phyloP scores from a whole-genome alignment of 2,888 invertebrate species.

The Perizoma affinitatum region DNA sequence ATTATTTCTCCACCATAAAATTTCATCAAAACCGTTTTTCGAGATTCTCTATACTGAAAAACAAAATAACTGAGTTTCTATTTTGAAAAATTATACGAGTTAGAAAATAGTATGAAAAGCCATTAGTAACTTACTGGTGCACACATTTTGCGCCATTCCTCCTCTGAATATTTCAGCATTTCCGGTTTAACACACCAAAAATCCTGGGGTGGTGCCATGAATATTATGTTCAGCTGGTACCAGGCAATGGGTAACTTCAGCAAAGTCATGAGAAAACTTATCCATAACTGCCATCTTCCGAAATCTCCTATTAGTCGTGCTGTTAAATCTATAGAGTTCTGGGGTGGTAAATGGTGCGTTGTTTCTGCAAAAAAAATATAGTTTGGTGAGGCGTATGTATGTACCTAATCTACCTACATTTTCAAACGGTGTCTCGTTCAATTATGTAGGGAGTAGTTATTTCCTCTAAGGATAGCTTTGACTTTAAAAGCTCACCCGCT shows the following conservation, averaged over 20 bases:
- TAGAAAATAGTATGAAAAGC: too few relatives aligned
- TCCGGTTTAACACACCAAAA: constrained; percentile 83
- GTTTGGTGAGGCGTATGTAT: not conserved
- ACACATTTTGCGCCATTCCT: constrained; percentile 74
- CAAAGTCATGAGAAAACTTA: constrained; percentile 81
- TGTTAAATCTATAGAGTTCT: constrained; percentile 52
- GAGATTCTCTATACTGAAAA: too few relatives aligned
- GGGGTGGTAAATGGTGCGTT: constrained; percentile 6
- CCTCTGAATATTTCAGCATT: constrained; percentile 53
- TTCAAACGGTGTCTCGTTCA: too few relatives aligned
- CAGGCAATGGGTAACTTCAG: constrained; percentile 85
- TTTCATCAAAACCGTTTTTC: too few relatives aligned
- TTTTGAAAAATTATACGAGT: too few relatives aligned
- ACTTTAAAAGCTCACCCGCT: too few relatives aligned
- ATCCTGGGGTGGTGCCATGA: constrained; percentile 84
- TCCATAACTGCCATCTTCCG: constrained; percentile 84
- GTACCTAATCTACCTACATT: not conserved
- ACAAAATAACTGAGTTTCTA: too few relatives aligned
- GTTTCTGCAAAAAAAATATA: not conserved
- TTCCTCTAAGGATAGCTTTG: too few relatives aligned
- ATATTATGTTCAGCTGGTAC: constrained; percentile 86
- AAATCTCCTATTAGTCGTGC: constrained; percentile 80
- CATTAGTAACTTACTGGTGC: constrained; percentile 57
- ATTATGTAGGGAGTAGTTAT: too few relatives aligned
- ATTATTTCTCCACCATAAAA: too few relatives aligned